These are phyloP conservation scores for Bujurquina vittata DNA, from an alignment of 2,113 vertebrate species.

Conservation along the genomic window DNA sequence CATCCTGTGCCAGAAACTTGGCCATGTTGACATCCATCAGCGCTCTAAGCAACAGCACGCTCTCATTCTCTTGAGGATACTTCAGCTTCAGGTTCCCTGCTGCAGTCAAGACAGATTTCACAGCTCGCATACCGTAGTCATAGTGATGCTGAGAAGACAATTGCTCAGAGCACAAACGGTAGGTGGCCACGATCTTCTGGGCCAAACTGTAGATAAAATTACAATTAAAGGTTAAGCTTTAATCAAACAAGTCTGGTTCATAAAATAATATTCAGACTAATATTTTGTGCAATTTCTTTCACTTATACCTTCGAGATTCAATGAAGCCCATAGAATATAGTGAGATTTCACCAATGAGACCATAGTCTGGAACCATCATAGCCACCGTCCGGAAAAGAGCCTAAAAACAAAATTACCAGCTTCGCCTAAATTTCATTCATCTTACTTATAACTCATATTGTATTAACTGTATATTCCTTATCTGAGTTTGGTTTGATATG, in stretches of 20 bases:
- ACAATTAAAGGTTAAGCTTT: background rate
- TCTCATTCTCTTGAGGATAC: constrained; percentile 88
- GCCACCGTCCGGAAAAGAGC: constrained; percentile 92
- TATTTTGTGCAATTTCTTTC: background rate
- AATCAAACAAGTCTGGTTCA: background rate
- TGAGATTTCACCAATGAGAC: constrained; percentile 93
- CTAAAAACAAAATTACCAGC: constrained; percentile 72
- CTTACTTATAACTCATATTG: background rate
- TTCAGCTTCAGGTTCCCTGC: constrained; percentile 93
- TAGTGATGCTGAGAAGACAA: constrained; percentile 95
- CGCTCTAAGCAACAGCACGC: constrained; percentile 85
- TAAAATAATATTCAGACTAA: background rate
- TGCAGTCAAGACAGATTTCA: constrained; percentile 94
- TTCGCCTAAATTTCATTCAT: background rate
- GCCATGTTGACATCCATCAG: constrained; percentile 92
- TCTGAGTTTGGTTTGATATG: background rate
- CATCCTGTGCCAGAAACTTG: constrained; percentile 93
- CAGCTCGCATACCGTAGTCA: constrained; percentile 92
- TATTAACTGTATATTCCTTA: background rate
- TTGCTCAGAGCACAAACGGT: constrained; percentile 92
- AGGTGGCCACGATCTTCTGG: constrained; percentile 95
- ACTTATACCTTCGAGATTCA: constrained; percentile 88
- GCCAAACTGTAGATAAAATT: constrained; percentile 81
- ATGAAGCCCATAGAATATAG: constrained; percentile 96
- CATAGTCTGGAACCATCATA: constrained; percentile 97